Evolutionary conservation across 1,140 invertebrate species (phyloP).

Genomic region (Elymnias hypermnestra): DNA sequence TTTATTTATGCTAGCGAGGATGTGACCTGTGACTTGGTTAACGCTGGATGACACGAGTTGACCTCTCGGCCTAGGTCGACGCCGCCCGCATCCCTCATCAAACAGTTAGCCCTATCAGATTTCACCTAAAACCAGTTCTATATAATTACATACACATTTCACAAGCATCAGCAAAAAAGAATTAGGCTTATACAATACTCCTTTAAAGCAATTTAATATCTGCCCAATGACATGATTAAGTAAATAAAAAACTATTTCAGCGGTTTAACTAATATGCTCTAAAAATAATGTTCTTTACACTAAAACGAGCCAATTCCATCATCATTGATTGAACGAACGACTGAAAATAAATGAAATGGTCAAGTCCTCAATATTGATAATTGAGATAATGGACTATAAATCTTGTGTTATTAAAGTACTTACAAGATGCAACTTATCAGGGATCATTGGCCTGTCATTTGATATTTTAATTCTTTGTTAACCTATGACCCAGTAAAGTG

Average conservation of each 20-base stretch:
- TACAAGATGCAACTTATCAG: constrained; percentile 3
- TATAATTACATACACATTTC: too few species aligned
- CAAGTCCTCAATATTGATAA: constrained; percentile 35
- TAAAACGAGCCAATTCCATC: constrained; percentile 20
- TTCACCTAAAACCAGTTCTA: constrained; percentile 24
- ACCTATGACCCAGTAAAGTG: constrained; percentile 16
- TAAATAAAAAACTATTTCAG: too few species aligned
- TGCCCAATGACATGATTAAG: too few species aligned
- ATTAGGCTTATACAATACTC: too few species aligned
- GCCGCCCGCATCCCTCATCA: constrained; percentile 30
- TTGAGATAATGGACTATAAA: constrained; percentile 41
- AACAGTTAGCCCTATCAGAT: constrained; percentile 27
- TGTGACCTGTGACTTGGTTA: constrained; percentile 52
- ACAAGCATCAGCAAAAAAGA: too few species aligned
- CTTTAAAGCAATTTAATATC: too few species aligned
- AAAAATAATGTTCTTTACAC: neutral
- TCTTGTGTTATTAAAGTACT: constrained; percentile 36
- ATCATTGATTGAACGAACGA: constrained; percentile 17
- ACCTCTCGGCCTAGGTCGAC: constrained; percentile 50
- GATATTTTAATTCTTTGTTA: constrained; percentile 10
- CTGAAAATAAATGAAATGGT: constrained; percentile 14
- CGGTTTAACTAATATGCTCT: too few species aligned
- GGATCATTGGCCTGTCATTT: constrained; percentile 17
- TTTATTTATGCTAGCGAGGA: constrained; percentile 31
- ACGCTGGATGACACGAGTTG: constrained; percentile 37